Percentiles rank a stretch among this genome's conserved stretches.
These are phyloP conservation scores for Nixonia krombeini DNA, from an alignment of 1,140 invertebrate genomes.

Conservation along the genomic window DNA sequence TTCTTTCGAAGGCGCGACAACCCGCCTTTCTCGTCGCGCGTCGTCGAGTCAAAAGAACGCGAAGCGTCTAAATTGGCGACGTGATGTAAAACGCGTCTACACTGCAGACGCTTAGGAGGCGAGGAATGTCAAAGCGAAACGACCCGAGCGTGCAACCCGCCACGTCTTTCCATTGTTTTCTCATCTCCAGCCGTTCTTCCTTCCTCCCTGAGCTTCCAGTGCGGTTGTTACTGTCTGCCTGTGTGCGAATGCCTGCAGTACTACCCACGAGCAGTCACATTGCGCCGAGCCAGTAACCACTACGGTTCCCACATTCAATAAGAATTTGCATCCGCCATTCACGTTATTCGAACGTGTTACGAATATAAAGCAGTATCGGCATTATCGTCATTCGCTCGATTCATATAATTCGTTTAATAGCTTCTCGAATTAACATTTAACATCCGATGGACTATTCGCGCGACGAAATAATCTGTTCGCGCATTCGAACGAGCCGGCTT, in stretches of 20 bases:
- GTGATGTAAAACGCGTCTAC: conserved; percentile 17
- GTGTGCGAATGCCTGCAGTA: background rate
- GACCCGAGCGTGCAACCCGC: conserved; percentile 19
- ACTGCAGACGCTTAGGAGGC: background rate
- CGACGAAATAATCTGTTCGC: too few species aligned
- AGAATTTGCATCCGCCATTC: conserved; percentile 10
- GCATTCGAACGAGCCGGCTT: too few species aligned
- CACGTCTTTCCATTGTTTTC: conserved; percentile 33
- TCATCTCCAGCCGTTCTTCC: conserved; percentile 15
- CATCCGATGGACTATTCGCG: too few species aligned
- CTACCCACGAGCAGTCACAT: conserved; percentile 18
- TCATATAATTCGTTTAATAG: too few species aligned
- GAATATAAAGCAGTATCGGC: too few species aligned
- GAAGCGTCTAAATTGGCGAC: conserved; percentile 21
- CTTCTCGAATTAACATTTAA: too few species aligned
- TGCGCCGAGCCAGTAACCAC: conserved; percentile 10
- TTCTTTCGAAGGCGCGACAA: background rate
- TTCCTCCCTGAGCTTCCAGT: conserved; percentile 6
- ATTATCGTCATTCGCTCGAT: too few species aligned
- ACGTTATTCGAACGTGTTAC: too few species aligned
- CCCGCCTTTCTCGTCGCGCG: conserved; percentile 9
- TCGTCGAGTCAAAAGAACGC: conserved; percentile 6
- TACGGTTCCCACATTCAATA: conserved; percentile 19
- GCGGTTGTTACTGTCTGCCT: conserved; percentile 29
- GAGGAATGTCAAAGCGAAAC: conserved; percentile 30